Percentiles rank a stretch among this genome's conserved stretches.
Conservation (phyloP, 1,140 invertebrate genomes). For the Stegodyphus dumicola region DNA sequence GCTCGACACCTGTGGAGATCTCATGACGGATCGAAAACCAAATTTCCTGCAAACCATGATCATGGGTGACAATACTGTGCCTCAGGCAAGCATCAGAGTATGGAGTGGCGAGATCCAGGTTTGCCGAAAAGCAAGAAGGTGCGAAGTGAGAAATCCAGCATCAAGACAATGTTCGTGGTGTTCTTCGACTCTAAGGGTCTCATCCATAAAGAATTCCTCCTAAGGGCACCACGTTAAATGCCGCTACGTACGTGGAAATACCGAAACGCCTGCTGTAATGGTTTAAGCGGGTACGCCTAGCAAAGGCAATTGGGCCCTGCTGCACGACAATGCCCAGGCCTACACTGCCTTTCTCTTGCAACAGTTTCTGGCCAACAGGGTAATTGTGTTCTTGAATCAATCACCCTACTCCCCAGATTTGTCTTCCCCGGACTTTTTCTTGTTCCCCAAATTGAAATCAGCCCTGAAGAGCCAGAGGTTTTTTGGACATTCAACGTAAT, state of each 20-base stretch:
- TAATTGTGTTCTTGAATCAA: neutral
- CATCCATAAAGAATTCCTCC: constrained; percentile 60
- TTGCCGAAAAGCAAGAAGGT: constrained; percentile 5
- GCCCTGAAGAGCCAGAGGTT: neutral
- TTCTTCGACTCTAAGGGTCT: constrained; percentile 49
- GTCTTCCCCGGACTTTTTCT: neutral
- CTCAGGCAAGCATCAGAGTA: no score
- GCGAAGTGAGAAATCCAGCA: constrained; percentile 18
- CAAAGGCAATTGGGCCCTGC: constrained; percentile 57
- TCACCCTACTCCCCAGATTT: neutral
- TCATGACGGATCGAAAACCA: no score
- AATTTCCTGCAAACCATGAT: no score
- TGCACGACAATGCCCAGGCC: constrained; percentile 65
- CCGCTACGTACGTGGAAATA: constrained; percentile 54
- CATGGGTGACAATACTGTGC: no score
- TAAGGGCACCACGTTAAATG: constrained; percentile 50
- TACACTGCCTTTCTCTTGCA: neutral
- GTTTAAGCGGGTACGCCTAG: constrained; percentile 44
- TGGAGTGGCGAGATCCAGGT: neutral
- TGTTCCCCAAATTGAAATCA: no score
- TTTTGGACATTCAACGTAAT: constrained; percentile 1
- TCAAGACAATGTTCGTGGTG: constrained; percentile 44
- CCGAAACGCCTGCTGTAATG: constrained; percentile 43
- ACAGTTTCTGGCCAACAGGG: neutral
- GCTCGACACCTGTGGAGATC: no score